These are phyloP conservation scores for Adelosebastes latens DNA, from an alignment of 2,797 vertebrate species.

Conservation along the genomic window DNA sequence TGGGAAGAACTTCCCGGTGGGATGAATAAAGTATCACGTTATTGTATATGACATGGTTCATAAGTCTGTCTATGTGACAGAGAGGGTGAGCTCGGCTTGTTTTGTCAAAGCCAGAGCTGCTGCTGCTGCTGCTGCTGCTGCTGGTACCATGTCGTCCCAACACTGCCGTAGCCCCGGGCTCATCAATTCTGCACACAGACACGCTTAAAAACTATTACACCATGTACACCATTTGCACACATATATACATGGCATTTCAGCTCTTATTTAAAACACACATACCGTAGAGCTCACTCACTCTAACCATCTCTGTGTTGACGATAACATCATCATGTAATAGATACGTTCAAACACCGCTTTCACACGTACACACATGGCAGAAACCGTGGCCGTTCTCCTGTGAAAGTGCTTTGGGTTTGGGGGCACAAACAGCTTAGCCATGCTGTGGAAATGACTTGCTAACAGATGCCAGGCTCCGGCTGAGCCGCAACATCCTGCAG, in stretches of 20 bases:
- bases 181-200: constrained; percentile 11
- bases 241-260: background rate
- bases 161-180: constrained; percentile 4
- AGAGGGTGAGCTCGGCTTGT: constrained; percentile 29
- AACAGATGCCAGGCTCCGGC: constrained; percentile 76
- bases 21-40: constrained; percentile 60
- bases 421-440: constrained; percentile 74
- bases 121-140: background rate
- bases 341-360: constrained; percentile 14
- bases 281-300: background rate
- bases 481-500: constrained; percentile 76
- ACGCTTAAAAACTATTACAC: constrained; percentile 3
- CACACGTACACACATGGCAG: constrained; percentile 18
- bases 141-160: constrained; percentile 30
- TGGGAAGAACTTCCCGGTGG: constrained; percentile 34
- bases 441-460: constrained; percentile 72
- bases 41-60: constrained; percentile 48
- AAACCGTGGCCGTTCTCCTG: constrained; percentile 49
- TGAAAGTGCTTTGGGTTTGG: constrained; percentile 70
- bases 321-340: constrained; percentile 7
- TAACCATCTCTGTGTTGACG: background rate
- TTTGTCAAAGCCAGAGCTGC: constrained; percentile 24
- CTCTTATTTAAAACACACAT: background rate
- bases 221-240: background rate
- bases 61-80: constrained; percentile 30